Conservation (phyloP, 30 jellyfish, hydroid and myxozoan genomes). For the Rhopilema esculentum region DNA sequence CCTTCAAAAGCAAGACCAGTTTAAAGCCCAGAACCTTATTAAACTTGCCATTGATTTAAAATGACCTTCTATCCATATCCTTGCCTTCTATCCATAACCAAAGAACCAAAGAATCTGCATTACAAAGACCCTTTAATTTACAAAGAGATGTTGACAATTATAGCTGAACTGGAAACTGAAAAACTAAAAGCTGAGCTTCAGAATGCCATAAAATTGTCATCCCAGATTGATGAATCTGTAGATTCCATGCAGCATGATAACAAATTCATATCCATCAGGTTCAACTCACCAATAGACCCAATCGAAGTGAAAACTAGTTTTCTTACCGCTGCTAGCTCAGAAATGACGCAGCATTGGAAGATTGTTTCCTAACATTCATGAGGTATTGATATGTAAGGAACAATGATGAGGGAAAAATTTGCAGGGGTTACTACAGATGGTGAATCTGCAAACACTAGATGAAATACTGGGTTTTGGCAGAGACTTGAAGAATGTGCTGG, state of each 20-base stretch:
- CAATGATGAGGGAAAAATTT: conserved; percentile 31
- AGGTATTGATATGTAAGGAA: conserved; percentile 10
- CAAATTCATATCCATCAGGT: not conserved
- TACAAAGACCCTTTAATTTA: conserved; percentile 27
- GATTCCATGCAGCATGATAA: conserved; percentile 8
- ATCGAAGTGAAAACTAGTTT: conserved; percentile 6
- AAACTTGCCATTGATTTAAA: conserved; percentile 3
- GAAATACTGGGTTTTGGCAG: conserved; percentile 2
- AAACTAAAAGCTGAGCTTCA: not conserved
- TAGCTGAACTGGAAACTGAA: conserved; percentile 3
- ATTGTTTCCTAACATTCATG: conserved; percentile 27
- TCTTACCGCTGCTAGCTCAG: conserved; percentile 6
- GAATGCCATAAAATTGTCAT: not conserved
- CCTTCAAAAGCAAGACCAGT: conserved; percentile 29
- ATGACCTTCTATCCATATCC: not conserved
- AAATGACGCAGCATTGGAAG: conserved; percentile 44
- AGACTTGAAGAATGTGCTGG: conserved; percentile 20
- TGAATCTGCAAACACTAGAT: conserved; percentile 30
- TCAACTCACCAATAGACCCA: conserved; percentile 5
- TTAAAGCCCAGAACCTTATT: conserved; percentile 33
- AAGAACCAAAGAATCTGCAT: conserved; percentile 26
- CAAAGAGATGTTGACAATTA: conserved; percentile 4
- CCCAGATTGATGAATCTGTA: conserved; percentile 10
- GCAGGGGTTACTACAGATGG: conserved; percentile 44
- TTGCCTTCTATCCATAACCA: not conserved